Evolutionary conservation across 2,797 vertebrate species (phyloP).

Genomic region (Diplodus sargus): DNA sequence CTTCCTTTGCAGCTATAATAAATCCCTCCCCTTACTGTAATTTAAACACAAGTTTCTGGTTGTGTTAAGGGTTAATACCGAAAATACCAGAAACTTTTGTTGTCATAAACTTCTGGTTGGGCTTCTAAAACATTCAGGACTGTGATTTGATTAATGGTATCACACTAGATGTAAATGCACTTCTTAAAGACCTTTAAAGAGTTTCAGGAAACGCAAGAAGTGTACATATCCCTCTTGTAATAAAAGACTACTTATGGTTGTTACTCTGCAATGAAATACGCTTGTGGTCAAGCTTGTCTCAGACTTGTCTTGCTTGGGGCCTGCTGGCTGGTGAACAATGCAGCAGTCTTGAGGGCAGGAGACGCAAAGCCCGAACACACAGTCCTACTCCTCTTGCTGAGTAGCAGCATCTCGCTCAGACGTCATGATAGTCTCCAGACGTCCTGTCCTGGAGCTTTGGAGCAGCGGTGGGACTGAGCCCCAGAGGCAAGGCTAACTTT

Average conservation of each 20-base stretch:
- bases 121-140: neutral
- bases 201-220: too few species aligned
- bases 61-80: neutral
- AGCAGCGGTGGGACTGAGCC: constrained; percentile 17
- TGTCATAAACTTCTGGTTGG: neutral
- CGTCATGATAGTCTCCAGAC: constrained; percentile 12
- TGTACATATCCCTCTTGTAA: too few species aligned
- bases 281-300: neutral
- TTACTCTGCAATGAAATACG: too few species aligned
- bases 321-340: constrained; percentile 6
- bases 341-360: constrained; percentile 14
- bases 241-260: too few species aligned
- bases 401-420: constrained; percentile 20
- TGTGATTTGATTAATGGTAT: too few species aligned
- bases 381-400: constrained; percentile 17
- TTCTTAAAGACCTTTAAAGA: too few species aligned
- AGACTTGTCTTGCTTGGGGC: neutral
- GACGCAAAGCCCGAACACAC: constrained; percentile 19
- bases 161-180: too few species aligned
- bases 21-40: neutral
- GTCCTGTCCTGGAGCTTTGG: constrained; percentile 35
- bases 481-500: constrained; percentile 35
- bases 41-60: too few species aligned
- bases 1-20: too few species aligned
- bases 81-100: neutral